Evolutionary conservation across 2,797 vertebrate genomes (phyloP).

Genomic region (Anguilla megastoma): DNA sequence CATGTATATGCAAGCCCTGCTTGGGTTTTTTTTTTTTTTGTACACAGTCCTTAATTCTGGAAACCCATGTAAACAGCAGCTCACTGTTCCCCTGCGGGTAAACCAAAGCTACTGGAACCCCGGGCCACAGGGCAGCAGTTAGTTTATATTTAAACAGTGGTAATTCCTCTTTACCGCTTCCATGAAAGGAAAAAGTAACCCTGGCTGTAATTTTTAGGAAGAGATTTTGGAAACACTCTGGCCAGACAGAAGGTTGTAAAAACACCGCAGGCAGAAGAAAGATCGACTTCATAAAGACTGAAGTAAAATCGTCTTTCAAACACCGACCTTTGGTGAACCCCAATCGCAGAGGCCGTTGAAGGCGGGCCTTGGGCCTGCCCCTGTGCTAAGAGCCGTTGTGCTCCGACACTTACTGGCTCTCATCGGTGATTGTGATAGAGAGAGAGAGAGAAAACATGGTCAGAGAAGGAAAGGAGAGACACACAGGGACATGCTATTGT

Average conservation of each 20-base stretch:
- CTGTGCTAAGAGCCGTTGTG: constrained; percentile 33
- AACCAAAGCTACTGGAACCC: constrained; percentile 66
- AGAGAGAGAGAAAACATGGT: constrained; percentile 4
- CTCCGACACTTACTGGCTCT: neutral
- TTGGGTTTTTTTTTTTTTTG: constrained; percentile 29
- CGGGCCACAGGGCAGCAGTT: constrained; percentile 59
- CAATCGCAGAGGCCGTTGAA: constrained; percentile 23
- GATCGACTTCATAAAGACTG: constrained; percentile 42
- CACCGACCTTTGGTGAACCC: constrained; percentile 18
- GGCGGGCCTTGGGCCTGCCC: constrained; percentile 18
- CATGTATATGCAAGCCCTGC: neutral
- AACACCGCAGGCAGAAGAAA: constrained; percentile 60
- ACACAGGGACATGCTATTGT: constrained; percentile 34
- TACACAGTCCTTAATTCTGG: constrained; percentile 30
- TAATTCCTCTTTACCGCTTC: constrained; percentile 71
- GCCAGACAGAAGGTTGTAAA: constrained; percentile 66
- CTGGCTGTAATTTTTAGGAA: constrained; percentile 68
- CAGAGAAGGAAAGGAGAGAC: neutral
- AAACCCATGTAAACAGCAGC: constrained; percentile 60
- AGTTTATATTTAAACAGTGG: constrained; percentile 76
- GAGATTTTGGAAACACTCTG: constrained; percentile 59
- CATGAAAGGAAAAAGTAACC: constrained; percentile 57
- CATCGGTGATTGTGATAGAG: neutral
- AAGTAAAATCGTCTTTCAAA: constrained; percentile 39
- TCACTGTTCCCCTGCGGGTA: constrained; percentile 72